phyloP scores from a whole-genome alignment of 2,113 vertebrate species.

The Elephas maximus region DNA sequence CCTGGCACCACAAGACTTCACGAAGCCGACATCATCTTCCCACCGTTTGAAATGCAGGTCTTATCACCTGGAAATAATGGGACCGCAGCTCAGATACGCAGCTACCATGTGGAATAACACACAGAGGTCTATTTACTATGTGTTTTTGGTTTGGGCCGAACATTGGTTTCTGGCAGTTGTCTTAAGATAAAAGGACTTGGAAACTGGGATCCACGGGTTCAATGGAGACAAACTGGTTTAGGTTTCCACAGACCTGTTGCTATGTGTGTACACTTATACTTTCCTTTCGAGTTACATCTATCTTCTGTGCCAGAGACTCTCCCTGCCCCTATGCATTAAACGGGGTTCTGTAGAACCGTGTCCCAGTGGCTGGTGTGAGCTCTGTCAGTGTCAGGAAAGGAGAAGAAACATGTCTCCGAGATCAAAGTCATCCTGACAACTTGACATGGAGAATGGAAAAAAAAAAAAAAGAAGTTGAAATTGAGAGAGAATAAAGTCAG shows the following conservation, averaged over 20 bases:
- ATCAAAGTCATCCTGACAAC: constrained; percentile 67
- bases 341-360: constrained; percentile 25
- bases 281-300: background rate
- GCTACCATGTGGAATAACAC: background rate
- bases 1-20: constrained; percentile 5
- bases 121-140: background rate
- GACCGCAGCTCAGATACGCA: background rate
- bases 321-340: background rate
- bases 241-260: background rate
- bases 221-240: background rate
- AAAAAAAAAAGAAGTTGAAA: constrained; percentile 49
- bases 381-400: constrained; percentile 32
- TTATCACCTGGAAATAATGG: constrained; percentile 17
- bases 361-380: constrained; percentile 15
- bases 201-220: constrained; percentile 15
- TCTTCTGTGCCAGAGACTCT: background rate
- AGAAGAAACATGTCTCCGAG: constrained; percentile 1
- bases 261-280: background rate
- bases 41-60: background rate
- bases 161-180: constrained; percentile 41
- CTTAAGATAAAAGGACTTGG: constrained; percentile 18
- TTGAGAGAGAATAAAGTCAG: constrained; percentile 61
- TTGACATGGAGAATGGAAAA: constrained; percentile 18
- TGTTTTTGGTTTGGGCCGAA: background rate
- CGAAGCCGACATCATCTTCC: background rate